Base-by-base conservation (phyloP, 2,113 vertebrate species). In the Myiozetetes cayanensis region DNA sequence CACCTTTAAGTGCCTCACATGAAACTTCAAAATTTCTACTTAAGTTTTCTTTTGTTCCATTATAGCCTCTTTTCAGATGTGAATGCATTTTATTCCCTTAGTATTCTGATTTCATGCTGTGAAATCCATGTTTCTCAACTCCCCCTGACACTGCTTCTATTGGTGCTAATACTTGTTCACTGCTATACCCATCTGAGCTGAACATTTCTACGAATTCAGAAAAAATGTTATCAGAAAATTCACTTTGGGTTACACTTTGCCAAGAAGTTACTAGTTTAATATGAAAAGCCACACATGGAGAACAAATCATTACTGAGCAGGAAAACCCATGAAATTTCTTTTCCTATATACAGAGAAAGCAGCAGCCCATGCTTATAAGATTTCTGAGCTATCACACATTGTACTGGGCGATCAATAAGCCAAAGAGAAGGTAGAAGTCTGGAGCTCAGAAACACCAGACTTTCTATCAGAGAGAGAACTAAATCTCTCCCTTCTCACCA, bases 61-160 rank as follows among this genome's bases (percentile, higher is more conserved):
- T 86, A 50, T 37, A 71, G 31, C 17, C 3, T 61, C 19, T 83
- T 95, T 94, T 87, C 35, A 75, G 74, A 78, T 25, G 8, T n/a
- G 46, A 75, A 58, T 58, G 31, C 5, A 76, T 93, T 94, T 83
- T 37, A 44, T 79, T 53, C 27, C 62, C 41, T 14, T 79, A 14
- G 62, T 58, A 91, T 23, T 75, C 72, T 84, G 41, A 89, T 78
- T 85, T 94, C 33, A 59, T 67, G 46, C 68, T 95, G 58, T 90
- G 72, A 46, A 90, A 77, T 74, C 62, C 11, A 4, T 62, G 37
- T 50, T 93, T 93, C 58, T 59, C 43, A 46, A 76, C 17, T 91
- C 46, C n/a, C 61, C 4, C 11, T 70, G n/a, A 70, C 44, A 61
- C 10, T 55, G 12, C 7, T 71, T 84, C 25, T 39, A 41, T 21